Evolutionary conservation across 2,888 invertebrate species (phyloP).

Genomic region (Metopia argyrocephala): DNA sequence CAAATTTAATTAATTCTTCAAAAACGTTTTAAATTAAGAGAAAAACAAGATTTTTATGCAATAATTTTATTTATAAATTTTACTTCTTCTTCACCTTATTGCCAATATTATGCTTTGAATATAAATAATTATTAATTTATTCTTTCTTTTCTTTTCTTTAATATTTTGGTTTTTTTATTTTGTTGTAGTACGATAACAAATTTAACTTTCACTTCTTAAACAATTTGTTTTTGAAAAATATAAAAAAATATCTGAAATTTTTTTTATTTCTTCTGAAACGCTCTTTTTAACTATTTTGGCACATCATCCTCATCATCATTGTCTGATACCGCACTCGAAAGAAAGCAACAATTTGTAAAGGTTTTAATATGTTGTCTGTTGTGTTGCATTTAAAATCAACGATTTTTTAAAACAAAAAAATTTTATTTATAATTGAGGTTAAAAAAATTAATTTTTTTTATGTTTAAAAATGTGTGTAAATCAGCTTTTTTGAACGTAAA

Average conservation of each 20-base stretch:
- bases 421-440: no score
- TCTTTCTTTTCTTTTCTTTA: background rate
- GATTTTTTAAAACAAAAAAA: no score
- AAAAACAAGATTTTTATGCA: background rate
- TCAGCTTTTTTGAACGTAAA: no score
- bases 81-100: background rate
- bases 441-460: no score
- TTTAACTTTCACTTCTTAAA: constrained; percentile 33
- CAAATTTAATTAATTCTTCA: no score
- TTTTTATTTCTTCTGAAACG: constrained; percentile 4
- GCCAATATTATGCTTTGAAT: background rate
- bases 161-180: constrained; percentile 4
- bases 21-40: background rate
- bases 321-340: background rate
- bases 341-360: no score
- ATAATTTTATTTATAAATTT: background rate
- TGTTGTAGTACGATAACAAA: no score
- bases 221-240: background rate
- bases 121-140: background rate
- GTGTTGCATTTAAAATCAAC: no score
- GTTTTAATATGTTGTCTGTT: background rate
- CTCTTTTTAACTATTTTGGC: background rate
- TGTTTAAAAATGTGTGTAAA: no score
- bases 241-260: background rate
- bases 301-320: constrained; percentile 13